Evolutionary conservation across 1,140 invertebrate species (phyloP), one percentile per base, ranked within the genome.

Genomic region (Trissolcus basalis): DNA sequence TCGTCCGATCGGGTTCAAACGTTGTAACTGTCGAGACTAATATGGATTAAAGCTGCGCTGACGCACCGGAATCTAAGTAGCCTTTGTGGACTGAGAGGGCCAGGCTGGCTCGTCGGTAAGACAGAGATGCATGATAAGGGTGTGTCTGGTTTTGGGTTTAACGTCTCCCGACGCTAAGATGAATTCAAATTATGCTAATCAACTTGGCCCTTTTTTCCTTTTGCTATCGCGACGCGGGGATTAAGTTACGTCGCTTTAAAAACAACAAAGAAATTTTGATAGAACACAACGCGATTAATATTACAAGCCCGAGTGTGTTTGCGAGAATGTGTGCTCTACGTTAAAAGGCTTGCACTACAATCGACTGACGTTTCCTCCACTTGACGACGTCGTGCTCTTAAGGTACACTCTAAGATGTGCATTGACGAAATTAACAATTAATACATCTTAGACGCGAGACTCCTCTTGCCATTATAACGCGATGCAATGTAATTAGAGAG

Each of bases 11-110:
- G 45, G 50, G 61, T 67, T 74, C 70, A 67, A 67, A 67, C 56
- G 54, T 74, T 74, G 70, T 74, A 74, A 74, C 55, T 74, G 70
- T 74, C 70, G 58, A 56, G 50, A 67, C 63, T 74, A 67, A 74
- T 74, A 74, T 74, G 70, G 61, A 74, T 74, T 74, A 74, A 74
- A 13, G 55, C 44, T 35, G 16, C 55, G 51, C 45, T 61, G 70
- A 74, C 56, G 63, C 56, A 56, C 36, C 50, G 56, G 36, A 61
- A 67, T 67, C 56, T 67, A 67, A 61, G 70, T 74, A 67, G 70
- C 48, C 63, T 61, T 74, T 60, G 61, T 67, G 43, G 60, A 60
- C 43, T 36, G 54, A 67, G 61, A 55, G 39, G 61, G 43, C 32
- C 14, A 53, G 35, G 43, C 44, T 15, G 49, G n/a, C 15, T 0